These are phyloP conservation scores for Sciaenops ocellatus DNA, from an alignment of 2,797 vertebrate species.

Conservation along the genomic window DNA sequence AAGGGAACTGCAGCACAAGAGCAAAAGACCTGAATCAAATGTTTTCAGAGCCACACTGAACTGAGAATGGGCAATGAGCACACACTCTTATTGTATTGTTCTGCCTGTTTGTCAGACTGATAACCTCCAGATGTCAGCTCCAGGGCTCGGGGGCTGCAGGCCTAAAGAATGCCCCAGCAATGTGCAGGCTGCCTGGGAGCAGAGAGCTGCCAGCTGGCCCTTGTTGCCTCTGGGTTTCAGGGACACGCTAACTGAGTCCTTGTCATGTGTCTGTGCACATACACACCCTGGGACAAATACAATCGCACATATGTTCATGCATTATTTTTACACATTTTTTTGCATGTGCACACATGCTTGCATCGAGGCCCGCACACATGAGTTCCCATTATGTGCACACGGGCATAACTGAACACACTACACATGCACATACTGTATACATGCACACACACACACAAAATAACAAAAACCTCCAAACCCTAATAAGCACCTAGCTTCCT, in stretches of 20 bases:
- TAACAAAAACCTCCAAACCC: constrained; percentile 19
- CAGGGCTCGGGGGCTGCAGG: constrained; percentile 72
- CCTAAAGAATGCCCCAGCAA: constrained; percentile 79
- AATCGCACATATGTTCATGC: constrained; percentile 52
- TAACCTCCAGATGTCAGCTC: constrained; percentile 88
- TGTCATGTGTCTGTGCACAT: constrained; percentile 52
- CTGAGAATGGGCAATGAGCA: constrained; percentile 55
- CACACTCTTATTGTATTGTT: constrained; percentile 75
- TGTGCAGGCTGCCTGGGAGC: constrained; percentile 76
- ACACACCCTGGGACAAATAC: constrained; percentile 33
- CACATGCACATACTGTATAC: constrained; percentile 14
- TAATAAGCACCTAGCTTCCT: constrained; percentile 51
- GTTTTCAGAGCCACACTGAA: constrained; percentile 51
- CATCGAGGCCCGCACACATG: constrained; percentile 39
- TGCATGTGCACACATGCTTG: constrained; percentile 26
- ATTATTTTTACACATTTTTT: constrained; percentile 47
- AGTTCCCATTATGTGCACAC: constrained; percentile 42
- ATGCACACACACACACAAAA: constrained; percentile 21
- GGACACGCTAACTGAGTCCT: constrained; percentile 80
- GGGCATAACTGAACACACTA: constrained; percentile 32
- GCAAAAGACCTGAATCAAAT: constrained; percentile 43
- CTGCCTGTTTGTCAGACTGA: constrained; percentile 81
- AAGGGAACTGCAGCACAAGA: constrained; percentile 41
- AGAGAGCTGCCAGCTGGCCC: constrained; percentile 82
- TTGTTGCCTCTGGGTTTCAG: constrained; percentile 74